Percentiles rank a stretch among this genome's conserved stretches.
phyloP scores from a whole-genome alignment of 2,797 vertebrate species.

The Sebastiscus albofasciatus region DNA sequence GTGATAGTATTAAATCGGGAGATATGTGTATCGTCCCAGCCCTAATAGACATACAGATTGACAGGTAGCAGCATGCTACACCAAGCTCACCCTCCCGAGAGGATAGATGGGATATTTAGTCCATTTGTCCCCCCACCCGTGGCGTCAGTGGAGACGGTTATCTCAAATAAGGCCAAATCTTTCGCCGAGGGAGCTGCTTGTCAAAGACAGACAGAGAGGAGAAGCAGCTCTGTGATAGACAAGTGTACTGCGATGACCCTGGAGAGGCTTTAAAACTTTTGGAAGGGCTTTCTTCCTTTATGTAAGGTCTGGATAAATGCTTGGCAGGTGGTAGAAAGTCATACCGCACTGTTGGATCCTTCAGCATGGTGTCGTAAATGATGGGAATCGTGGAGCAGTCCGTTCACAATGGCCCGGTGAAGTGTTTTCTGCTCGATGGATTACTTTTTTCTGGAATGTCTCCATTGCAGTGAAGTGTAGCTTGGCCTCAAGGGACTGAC shows the following conservation, averaged over 20 bases:
- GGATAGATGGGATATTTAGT: slow-evolving; percentile 30
- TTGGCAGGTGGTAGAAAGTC: neutral
- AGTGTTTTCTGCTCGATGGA: neutral
- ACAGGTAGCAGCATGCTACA: slow-evolving; percentile 15
- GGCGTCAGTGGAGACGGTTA: slow-evolving; percentile 24
- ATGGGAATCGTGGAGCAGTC: neutral
- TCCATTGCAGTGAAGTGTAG: neutral
- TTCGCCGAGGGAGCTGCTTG: slow-evolving; percentile 13
- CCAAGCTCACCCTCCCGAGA: neutral
- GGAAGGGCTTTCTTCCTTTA: neutral
- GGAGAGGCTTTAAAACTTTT: neutral
- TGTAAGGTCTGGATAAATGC: neutral
- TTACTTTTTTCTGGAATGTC: neutral
- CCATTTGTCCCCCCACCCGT: slow-evolving; percentile 8
- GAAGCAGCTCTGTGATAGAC: neutral
- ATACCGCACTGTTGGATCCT: neutral
- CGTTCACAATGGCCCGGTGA: neutral
- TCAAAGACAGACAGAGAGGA: neutral
- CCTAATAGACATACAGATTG: neutral
- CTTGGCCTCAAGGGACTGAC: neutral
- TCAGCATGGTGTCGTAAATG: neutral
- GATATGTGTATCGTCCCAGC: no score
- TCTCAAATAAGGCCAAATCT: slow-evolving; percentile 48
- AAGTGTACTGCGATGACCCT: neutral
- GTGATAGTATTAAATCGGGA: no score